Evolutionary conservation across 2,797 vertebrate species (phyloP), one percentile per base, ranked within the genome.

Genomic region (Pterois miles): DNA sequence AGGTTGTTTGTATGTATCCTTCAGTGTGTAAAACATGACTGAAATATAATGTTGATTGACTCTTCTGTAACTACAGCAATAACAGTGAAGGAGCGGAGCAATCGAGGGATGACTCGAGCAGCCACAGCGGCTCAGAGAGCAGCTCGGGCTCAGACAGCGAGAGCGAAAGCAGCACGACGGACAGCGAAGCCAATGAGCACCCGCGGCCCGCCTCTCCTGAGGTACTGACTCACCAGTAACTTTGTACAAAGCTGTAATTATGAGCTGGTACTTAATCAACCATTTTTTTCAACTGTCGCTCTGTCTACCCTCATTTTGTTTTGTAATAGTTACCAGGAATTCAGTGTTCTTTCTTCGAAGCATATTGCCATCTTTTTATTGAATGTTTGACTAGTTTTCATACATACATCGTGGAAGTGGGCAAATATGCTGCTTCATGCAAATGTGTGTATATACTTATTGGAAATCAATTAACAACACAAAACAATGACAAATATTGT

Each of bases 121-220:
- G 98, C 93, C 98, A 97, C 88, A 99, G 98, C 11, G 98, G 98
- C 27, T 99, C 98, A 1, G 98, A 99, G 87, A 99, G 97, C 96
- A 99, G 98, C 91, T 99, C 98, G 0, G 98, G 97, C 54, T 99
- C 98, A 0, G 98, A 99, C 92, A 99, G 98, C 0, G 98, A 99
- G 93, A 99, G 97, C 2, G 98, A 99, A 89, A 99, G 97, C 94
- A 99, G 98, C 92, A 97, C 98, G 60, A 98, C 97, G 4, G 98
- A 99, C 91, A 99, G 98, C 29, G 98, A 99, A 90, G 96, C 97
- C 72, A 99, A 98, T 20, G 98, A 99, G 86, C 97, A 96, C 0
- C 97, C 97, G 0, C 96, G 97, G 54, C 96, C 96, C 0, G 96
- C 96, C 66, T 94, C 93, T 43, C 98, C 98, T 0, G 98, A 99